These are phyloP conservation scores for Apomyelois bistriatella DNA, from an alignment of 2,888 invertebrate genomes.

Conservation along the genomic window DNA sequence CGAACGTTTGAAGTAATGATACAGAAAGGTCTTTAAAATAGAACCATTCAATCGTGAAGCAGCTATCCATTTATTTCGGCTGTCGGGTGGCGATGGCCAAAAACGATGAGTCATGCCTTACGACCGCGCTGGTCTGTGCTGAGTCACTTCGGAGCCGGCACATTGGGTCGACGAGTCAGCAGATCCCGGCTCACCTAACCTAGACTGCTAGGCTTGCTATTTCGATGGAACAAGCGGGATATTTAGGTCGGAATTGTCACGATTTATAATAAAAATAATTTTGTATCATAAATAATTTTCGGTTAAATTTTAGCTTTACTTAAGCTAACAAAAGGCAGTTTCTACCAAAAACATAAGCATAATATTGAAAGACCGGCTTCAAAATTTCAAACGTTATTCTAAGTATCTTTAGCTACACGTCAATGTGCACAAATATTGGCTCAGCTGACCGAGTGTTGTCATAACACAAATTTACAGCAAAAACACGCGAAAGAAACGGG, in stretches of 20 bases:
- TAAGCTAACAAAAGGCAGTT: too few relatives aligned
- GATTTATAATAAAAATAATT: too few relatives aligned
- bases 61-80: constrained; percentile 73
- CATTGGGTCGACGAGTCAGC: constrained; percentile 47
- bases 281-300: too few relatives aligned
- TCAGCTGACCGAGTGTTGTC: constrained; percentile 60
- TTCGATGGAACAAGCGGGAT: not conserved
- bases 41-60: constrained; percentile 63
- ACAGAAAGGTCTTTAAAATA: constrained; percentile 54
- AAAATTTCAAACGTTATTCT: not conserved
- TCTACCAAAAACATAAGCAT: too few relatives aligned
- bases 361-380: not conserved
- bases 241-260: not conserved
- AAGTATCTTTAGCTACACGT: not conserved
- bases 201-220: not conserved
- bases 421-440: constrained; percentile 25
- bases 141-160: constrained; percentile 58
- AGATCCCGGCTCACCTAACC: constrained; percentile 23
- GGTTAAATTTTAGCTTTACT: too few relatives aligned
- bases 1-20: constrained; percentile 46
- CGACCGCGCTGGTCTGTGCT: constrained; percentile 38
- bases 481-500: constrained; percentile 52
- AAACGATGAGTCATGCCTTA: constrained; percentile 56
- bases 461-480: constrained; percentile 51
- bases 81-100: constrained; percentile 51